Base-by-base conservation (phyloP, 2,113 vertebrate species). In the Corythaeola cristata region DNA sequence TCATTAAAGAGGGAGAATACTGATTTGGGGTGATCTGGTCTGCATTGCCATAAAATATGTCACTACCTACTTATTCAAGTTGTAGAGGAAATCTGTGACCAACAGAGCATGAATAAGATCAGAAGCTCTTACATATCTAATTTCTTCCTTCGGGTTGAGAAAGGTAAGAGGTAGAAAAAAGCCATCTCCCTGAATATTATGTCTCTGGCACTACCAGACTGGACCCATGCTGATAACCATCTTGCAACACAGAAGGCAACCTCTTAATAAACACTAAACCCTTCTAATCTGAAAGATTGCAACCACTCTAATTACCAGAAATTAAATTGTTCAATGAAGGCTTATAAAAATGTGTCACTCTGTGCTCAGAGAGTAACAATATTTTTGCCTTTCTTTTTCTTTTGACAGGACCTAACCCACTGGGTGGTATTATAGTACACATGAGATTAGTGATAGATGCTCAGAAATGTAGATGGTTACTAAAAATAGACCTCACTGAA, bases 181-280 rank as follows among this genome's bases (percentile, higher is more conserved):
- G 15, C 22, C 64, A n/a, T 45, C 58, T 60, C 67, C 66, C 32
- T 88, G 90, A 92, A 76, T 87, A 83, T 45, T 79, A 28, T 24
- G 60, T n/a, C 45, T 72, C 89, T 39, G 89, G 73, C 89, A 94
- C 60, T 58, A 77, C 72, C 84, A 90, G 81, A 35, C 73, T 68
- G 84, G 84, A 91, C 21, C 62, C 96, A 91, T 3, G 95, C 95
- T 97, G 96, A 63, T 86, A 96, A 93, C 75, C 93, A 94, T 95
- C 97, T 95, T 96, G 92, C 84, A 67, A 67, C 91, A 63, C 94
- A 97, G 94, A 97, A 97, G 93, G 93, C 52, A 90, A 81, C 84
- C 93, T 95, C 88, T 97, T 96, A 96, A 97, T 96, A 94, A 97
- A 96, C 92, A 93, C 85, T 96, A 97, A 96, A 97, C 63, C 97